Conservation (phyloP, 2,113 vertebrate species). For the Oxyura jamaicensis region DNA sequence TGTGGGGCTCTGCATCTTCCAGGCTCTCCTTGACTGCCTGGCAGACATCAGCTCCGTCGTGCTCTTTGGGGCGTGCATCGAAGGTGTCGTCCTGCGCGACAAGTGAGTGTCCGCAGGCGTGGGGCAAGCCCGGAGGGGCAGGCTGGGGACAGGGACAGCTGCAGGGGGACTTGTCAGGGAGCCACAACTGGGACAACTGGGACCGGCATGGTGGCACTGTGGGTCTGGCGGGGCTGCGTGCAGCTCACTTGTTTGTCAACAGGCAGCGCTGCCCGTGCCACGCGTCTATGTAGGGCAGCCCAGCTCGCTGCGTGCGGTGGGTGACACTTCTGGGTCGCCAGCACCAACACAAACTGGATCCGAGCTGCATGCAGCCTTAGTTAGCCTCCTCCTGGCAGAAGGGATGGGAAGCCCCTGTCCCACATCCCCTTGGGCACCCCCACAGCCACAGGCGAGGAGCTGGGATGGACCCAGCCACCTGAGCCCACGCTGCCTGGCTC, state of each 20-base stretch:
- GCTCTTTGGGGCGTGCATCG: slow-evolving; percentile 95
- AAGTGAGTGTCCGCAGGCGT: slow-evolving; percentile 82
- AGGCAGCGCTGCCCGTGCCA: neutral
- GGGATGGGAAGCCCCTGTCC: fast-evolving
- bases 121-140: neutral
- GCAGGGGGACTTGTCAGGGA: fast-evolving
- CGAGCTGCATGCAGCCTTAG: neutral
- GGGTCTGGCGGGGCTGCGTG: neutral
- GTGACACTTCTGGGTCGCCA: slow-evolving; percentile 62
- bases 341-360: neutral
- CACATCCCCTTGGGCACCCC: neutral
- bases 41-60: slow-evolving; percentile 92
- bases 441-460: fast-evolving
- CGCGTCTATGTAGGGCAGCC: slow-evolving; percentile 46
- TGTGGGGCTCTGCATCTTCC: neutral
- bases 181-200: neutral
- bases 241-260: slow-evolving; percentile 37
- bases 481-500: neutral
- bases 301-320: neutral
- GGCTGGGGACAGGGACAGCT: neutral
- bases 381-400: neutral
- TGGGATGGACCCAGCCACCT: neutral
- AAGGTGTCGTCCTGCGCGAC: slow-evolving; percentile 92
- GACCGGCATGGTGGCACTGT: fast-evolving
- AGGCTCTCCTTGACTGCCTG: slow-evolving; percentile 72